Conservation (phyloP, 2,888 invertebrate species). For the Drosophila pseudotalamancana region DNA sequence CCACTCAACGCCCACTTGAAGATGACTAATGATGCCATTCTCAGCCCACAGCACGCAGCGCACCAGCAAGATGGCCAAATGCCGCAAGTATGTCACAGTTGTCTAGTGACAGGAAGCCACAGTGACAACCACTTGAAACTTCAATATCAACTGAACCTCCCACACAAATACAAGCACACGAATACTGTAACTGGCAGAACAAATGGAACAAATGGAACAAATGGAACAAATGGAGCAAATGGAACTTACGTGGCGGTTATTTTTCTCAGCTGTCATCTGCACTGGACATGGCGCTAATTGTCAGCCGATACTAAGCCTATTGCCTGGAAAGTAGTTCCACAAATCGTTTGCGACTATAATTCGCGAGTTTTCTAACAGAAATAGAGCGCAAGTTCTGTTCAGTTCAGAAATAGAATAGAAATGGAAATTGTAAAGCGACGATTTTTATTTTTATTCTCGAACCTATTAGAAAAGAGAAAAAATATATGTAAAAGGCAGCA, state of each 20-base stretch:
- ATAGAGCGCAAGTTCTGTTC: no score
- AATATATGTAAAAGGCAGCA: no score
- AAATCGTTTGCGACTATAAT: neutral
- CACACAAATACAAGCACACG: neutral
- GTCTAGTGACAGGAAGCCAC: conserved; percentile 53
- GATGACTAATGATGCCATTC: conserved; percentile 75
- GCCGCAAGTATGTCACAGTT: conserved; percentile 74
- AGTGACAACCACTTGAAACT: conserved; percentile 66
- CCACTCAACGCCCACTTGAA: conserved; percentile 78
- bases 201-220: no score
- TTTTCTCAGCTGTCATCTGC: conserved; percentile 77
- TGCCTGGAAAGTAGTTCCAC: conserved; percentile 18
- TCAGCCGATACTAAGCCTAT: conserved; percentile 50
- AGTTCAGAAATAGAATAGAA: no score
- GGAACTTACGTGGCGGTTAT: conserved; percentile 49
- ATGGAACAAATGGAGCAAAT: no score
- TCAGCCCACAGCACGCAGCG: conserved; percentile 7
- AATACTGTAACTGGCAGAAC: no score
- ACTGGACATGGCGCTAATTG: conserved; percentile 61
- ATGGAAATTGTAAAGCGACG: no score
- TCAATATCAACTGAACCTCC: conserved; percentile 2
- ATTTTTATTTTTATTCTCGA: no score
- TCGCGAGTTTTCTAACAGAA: conserved; percentile 2
- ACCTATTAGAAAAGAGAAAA: no score
- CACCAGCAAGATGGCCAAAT: conserved; percentile 28